Base-by-base conservation (phyloP, 2,888 invertebrate genomes). In the Monochamus alternatus region DNA sequence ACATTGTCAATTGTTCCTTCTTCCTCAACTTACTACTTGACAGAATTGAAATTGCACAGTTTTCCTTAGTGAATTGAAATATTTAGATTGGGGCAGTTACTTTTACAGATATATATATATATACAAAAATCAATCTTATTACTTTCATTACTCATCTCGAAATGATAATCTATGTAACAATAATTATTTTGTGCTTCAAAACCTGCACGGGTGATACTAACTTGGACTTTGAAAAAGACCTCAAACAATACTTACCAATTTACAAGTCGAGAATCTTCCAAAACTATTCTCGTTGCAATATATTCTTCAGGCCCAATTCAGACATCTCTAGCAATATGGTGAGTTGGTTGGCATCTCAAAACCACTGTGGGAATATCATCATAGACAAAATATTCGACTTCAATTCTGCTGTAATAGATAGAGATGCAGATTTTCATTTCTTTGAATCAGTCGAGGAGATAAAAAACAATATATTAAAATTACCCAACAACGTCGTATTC, bases 321-420 rank as follows among this genome's bases (percentile, higher is more conserved):
- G 38, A 4, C 5, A 7, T 38, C 7, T 38, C 38, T 5, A 38
- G 7, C 5, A 38, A 38, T 7, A 38, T 38, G 38, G 38, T 7
- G 38, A 60, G 30, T 31, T 32, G 31, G 60, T 60, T 60, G 1
- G 32, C 60, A 32, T 31, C 12, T 8, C 31, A 60, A 31, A 60
- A 60, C 30, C 32, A 31, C 3, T 60, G 60, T 60, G 12, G 31
- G 12, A 60, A 60, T 60, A 60, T 60, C 30, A 60, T 60, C 14
- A 60, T 9, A 30, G 12, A 31, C 60, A 10, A 60, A 30, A 3
- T 12, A 31, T 12, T 60, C 5, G 38, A 38, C 7, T 38, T 5
- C 38, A 38, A 38, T 5, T 38, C 7, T 7, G 38, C 60, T 7
- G n/a, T 60, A 12, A 60, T 8, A 31, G 32, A 60, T 12, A 60